These are phyloP conservation scores for Sphaerophoria rueppellii DNA, from an alignment of 2,888 invertebrate genomes.

Conservation along the genomic window DNA sequence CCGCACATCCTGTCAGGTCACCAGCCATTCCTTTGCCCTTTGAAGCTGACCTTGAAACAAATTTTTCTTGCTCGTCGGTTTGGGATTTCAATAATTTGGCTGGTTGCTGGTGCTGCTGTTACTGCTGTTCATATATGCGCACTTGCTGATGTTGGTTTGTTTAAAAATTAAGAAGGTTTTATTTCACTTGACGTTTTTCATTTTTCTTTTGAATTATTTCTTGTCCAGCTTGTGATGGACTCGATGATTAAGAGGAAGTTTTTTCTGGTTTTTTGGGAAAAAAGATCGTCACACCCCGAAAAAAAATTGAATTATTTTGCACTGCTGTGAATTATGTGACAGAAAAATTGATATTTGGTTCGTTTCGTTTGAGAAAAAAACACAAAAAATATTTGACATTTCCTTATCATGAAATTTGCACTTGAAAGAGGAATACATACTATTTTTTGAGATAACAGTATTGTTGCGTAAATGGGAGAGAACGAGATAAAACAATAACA, in stretches of 20 bases:
- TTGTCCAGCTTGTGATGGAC: conserved; percentile 14
- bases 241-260: conserved; percentile 25
- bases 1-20: conserved; percentile 81
- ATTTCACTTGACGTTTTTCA: conserved; percentile 58
- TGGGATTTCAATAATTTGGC: conserved; percentile 43
- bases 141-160: conserved; percentile 41
- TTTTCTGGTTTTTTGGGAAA: conserved; percentile 12
- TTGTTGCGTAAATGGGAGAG: background rate
- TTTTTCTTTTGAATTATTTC: conserved; percentile 30
- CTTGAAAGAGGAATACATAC: conserved; percentile 68
- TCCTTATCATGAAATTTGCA: conserved; percentile 66
- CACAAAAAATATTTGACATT: conserved; percentile 64
- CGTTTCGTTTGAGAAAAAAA: conserved; percentile 36
- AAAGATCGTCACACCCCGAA: conserved; percentile 67
- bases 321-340: conserved; percentile 54
- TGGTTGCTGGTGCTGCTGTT: conserved; percentile 1
- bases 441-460: conserved; percentile 54
- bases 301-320: conserved; percentile 56
- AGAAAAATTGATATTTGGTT: conserved; percentile 52
- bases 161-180: background rate
- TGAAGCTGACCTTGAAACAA: conserved; percentile 69
- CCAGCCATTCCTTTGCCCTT: conserved; percentile 77
- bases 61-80: conserved; percentile 54
- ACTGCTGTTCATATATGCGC: conserved; percentile 57
- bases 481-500: conserved; percentile 68